These are phyloP conservation scores for Montipora cactus DNA, from an alignment of 64 coral and sea anemone species.

Conservation along the genomic window DNA sequence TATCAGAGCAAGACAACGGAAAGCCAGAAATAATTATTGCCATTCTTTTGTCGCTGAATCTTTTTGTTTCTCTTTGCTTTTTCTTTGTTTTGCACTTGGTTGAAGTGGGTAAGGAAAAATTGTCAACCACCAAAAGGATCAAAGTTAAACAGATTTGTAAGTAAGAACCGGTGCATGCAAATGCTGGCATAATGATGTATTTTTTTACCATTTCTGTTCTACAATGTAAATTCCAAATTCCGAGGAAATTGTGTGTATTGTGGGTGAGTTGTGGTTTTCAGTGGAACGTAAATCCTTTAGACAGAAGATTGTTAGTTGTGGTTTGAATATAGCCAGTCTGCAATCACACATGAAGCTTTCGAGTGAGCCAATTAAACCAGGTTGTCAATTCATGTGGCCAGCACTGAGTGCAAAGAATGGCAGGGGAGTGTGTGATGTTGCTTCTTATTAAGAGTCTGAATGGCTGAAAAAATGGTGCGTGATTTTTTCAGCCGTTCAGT, in stretches of 20 bases:
- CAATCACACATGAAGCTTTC: too few species aligned
- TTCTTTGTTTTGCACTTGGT: not conserved
- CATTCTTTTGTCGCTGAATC: not conserved
- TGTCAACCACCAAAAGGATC: not conserved
- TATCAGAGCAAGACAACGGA: too few species aligned
- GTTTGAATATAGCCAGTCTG: too few species aligned
- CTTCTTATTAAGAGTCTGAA: not conserved
- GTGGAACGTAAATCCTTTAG: too few species aligned
- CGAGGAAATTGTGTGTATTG: too few species aligned
- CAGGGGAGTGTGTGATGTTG: too few species aligned
- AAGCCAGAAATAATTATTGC: too few species aligned
- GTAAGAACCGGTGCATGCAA: not conserved
- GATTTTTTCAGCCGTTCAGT: not conserved
- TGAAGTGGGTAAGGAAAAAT: slow-evolving; percentile 28
- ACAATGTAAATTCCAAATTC: too few species aligned
- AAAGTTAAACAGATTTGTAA: slow-evolving; percentile 39
- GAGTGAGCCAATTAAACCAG: too few species aligned
- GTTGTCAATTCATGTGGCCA: too few species aligned
- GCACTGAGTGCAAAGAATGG: not conserved
- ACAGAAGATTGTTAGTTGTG: too few species aligned
- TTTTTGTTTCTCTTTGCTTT: slow-evolving; percentile 10
- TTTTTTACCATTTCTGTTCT: not conserved
- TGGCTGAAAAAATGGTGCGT: not conserved
- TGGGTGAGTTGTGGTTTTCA: too few species aligned
- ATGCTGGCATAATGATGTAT: not conserved